Conservation (phyloP, 30 jellyfish, hydroid and myxozoan species). For the Turritopsis rubra region DNA sequence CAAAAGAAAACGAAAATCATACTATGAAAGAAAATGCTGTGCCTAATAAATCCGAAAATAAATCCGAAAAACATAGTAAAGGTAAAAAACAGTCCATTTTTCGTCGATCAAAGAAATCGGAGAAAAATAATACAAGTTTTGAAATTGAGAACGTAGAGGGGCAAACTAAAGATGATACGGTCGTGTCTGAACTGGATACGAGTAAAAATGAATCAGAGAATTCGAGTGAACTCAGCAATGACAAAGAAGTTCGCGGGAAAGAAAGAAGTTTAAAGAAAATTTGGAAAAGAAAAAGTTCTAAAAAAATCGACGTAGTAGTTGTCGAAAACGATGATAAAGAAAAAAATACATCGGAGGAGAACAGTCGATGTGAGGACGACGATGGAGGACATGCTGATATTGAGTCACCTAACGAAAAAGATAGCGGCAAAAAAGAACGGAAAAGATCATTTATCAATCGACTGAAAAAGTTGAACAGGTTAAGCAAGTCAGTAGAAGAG, state of each 20-base stretch:
- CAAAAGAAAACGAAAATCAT: not conserved
- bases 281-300: constrained; percentile 1
- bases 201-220: not conserved
- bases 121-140: not conserved
- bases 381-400: not conserved
- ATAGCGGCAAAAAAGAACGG: not conserved
- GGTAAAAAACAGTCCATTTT: not conserved
- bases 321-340: not conserved
- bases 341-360: not conserved
- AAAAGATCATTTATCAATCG: not conserved
- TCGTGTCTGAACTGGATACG: not conserved
- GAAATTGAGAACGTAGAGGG: not conserved
- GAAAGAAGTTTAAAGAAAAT: not conserved
- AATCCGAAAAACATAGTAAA: not conserved
- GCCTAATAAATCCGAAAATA: no score
- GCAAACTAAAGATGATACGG: not conserved
- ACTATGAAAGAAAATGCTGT: not conserved
- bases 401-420: not conserved
- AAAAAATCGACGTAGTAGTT: not conserved
- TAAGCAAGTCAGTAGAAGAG: not conserved
- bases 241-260: not conserved
- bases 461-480: not conserved
- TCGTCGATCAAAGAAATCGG: not conserved
- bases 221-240: not conserved
- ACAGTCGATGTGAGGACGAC: not conserved